These are phyloP conservation scores for Caiman crocodilus DNA, from an alignment of 2,797 vertebrate species.

Conservation along the genomic window DNA sequence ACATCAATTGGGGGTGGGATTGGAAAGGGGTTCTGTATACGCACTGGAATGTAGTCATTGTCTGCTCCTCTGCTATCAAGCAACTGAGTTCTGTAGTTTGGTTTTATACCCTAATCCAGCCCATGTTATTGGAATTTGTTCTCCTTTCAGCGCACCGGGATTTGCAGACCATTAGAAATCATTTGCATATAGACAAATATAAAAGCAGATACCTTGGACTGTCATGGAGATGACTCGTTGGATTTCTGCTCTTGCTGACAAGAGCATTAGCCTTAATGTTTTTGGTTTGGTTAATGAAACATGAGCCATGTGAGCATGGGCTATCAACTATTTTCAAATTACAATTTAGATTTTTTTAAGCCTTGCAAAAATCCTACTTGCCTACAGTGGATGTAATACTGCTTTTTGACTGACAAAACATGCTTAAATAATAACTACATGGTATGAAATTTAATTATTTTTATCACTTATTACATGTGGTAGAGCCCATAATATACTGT, in stretches of 20 bases:
- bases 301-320: conserved; percentile 39
- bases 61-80: no score
- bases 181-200: not conserved
- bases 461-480: not conserved
- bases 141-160: conserved; percentile 1
- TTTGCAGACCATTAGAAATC: conserved; percentile 45
- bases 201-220: conserved; percentile 23
- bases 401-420: not conserved
- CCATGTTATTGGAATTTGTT: not conserved
- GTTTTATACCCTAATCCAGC: not conserved
- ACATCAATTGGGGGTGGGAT: not conserved
- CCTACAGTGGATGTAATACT: not conserved
- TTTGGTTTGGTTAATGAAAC: not conserved
- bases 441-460: not conserved
- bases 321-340: conserved; percentile 46
- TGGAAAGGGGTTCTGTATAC: not conserved
- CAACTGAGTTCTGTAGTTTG: no score
- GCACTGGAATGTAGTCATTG: no score
- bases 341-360: not conserved
- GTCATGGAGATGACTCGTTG: not conserved
- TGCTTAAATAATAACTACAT: not conserved
- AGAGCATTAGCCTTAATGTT: not conserved
- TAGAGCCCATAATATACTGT: not conserved
- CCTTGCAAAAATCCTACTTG: not conserved
- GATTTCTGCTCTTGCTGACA: conserved; percentile 27